These are phyloP conservation scores for Agrochola lychnidis DNA, from an alignment of 2,888 invertebrate species.

Conservation along the genomic window DNA sequence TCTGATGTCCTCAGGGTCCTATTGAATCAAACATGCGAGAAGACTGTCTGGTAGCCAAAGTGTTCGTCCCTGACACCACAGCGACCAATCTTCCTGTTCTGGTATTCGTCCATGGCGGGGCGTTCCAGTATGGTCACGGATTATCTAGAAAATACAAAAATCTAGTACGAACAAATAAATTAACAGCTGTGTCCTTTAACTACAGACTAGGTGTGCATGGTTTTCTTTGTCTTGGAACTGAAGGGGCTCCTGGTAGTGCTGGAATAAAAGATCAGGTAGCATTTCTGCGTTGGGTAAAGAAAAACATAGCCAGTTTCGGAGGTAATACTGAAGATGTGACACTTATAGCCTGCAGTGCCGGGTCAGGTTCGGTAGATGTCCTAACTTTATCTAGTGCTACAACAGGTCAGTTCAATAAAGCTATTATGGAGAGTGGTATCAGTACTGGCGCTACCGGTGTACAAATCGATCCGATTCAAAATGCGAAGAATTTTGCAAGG, in stretches of 20 bases:
- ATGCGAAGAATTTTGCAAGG: slow-evolving; percentile 74
- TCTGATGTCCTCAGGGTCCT: slow-evolving; percentile 70
- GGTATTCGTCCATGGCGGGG: slow-evolving; percentile 86
- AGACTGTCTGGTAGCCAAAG: slow-evolving; percentile 80
- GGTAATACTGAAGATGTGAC: slow-evolving; percentile 81
- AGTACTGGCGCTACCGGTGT: slow-evolving; percentile 69
- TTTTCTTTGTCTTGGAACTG: slow-evolving; percentile 79
- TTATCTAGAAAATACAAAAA: slow-evolving; percentile 67
- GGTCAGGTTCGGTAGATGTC: slow-evolving; percentile 75
- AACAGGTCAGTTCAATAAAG: slow-evolving; percentile 75
- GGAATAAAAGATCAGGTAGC: slow-evolving; percentile 83
- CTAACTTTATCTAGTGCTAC: slow-evolving; percentile 75
- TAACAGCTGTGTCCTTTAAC: slow-evolving; percentile 77
- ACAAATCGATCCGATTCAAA: slow-evolving; percentile 75
- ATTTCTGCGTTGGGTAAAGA: slow-evolving; percentile 74
- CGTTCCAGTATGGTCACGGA: slow-evolving; percentile 78
- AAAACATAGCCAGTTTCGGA: slow-evolving; percentile 79
- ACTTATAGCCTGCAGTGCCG: slow-evolving; percentile 77
- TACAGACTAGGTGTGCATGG: slow-evolving; percentile 77
- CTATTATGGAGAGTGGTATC: slow-evolving; percentile 76
- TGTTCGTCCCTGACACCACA: slow-evolving; percentile 77
- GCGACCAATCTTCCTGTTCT: slow-evolving; percentile 78
- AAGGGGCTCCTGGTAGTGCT: slow-evolving; percentile 75
- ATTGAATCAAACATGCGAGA: slow-evolving; percentile 63
- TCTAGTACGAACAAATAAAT: slow-evolving; percentile 69